A percentile compares a stretch with the other conserved stretches of the same genome.
phyloP scores from a whole-genome alignment of 2,113 vertebrate species.

The Athene cunicularia region DNA sequence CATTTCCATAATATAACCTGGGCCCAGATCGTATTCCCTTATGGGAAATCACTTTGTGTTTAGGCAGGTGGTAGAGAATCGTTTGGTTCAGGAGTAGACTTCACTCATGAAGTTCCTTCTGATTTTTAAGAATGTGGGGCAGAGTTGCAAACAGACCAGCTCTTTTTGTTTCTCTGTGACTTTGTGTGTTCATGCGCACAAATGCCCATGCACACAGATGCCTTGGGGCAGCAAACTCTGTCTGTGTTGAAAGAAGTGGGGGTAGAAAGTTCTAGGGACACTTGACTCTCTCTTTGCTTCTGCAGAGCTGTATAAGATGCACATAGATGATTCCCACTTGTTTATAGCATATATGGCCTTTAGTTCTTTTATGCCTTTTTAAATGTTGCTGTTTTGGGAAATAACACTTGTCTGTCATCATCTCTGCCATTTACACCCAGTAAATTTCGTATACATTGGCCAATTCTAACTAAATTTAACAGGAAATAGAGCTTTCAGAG shows the following conservation, averaged over 20 bases:
- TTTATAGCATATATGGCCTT: not conserved
- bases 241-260: not conserved
- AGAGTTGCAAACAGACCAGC: not conserved
- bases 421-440: not conserved
- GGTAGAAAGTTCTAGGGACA: not conserved
- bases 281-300: not conserved
- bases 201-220: not conserved
- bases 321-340: not conserved
- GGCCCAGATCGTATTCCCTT: not conserved
- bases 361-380: not conserved
- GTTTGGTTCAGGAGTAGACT: not conserved
- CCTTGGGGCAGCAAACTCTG: not conserved
- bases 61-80: not conserved
- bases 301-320: not conserved
- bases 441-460: not conserved
- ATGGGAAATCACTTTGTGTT: not conserved
- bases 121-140: not conserved
- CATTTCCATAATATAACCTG: slow-evolving; percentile 10
- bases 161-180: not conserved
- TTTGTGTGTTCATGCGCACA: not conserved
- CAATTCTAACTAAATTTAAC: not conserved
- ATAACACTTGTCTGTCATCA: not conserved
- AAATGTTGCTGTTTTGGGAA: not conserved
- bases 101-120: not conserved
- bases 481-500: not conserved